Evolutionary conservation across 2,113 vertebrate species (phyloP).

Genomic region (Columbina picui): DNA sequence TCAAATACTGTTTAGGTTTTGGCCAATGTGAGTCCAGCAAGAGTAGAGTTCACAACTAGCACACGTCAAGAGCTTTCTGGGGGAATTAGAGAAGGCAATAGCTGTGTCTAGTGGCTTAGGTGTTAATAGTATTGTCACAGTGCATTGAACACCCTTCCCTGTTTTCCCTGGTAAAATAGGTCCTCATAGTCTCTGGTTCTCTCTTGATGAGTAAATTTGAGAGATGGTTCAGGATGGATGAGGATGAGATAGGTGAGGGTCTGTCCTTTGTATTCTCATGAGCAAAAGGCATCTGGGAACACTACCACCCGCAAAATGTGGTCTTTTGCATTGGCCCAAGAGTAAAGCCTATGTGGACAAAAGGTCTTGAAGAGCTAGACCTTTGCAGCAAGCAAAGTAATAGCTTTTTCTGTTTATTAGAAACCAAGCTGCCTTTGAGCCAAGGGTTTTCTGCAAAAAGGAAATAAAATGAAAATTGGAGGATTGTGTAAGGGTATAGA

Average conservation of each 20-base stretch:
- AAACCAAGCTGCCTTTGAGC: background rate
- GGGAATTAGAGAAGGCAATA: background rate
- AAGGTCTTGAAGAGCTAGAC: background rate
- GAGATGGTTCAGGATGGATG: background rate
- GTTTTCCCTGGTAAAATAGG: background rate
- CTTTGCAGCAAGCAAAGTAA: background rate
- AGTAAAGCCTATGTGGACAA: background rate
- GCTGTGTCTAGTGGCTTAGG: background rate
- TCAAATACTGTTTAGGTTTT: background rate
- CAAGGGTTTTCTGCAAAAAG: background rate
- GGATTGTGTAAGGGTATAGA: background rate
- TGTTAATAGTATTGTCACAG: background rate
- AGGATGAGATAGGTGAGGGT: background rate
- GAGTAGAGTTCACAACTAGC: background rate
- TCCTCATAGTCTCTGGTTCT: background rate
- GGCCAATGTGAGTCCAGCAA: background rate
- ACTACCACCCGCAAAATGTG: background rate
- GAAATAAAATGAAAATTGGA: background rate
- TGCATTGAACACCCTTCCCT: background rate
- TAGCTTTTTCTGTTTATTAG: background rate
- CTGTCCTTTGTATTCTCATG: background rate
- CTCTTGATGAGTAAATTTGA: background rate
- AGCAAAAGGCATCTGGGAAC: background rate
- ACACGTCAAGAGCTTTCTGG: background rate
- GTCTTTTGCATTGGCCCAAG: background rate